Conservation (phyloP, 23 tunicate genomes). For the Trididemnum clinides region DNA sequence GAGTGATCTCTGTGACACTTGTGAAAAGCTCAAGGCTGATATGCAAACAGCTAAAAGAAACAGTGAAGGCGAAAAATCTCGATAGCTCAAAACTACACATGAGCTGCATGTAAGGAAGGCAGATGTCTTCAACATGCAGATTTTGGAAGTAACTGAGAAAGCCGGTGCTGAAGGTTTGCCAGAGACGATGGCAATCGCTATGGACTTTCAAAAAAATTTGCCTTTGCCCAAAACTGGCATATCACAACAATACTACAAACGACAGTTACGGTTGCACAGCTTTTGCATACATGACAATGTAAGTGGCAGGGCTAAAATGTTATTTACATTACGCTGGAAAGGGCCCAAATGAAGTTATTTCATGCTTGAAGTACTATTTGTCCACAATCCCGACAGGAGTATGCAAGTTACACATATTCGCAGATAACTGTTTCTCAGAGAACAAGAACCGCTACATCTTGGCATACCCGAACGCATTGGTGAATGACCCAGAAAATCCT, state of each 20-base stretch:
- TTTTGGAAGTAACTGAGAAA: neutral
- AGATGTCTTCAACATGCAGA: neutral
- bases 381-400: neutral
- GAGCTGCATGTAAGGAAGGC: conserved; percentile 7
- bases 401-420: neutral
- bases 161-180: neutral
- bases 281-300: conserved; percentile 10
- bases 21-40: neutral
- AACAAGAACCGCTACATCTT: neutral
- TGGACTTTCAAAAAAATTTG: neutral
- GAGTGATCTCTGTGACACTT: neutral
- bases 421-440: conserved; percentile 19
- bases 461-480: neutral
- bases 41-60: neutral
- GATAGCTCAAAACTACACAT: neutral
- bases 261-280: neutral
- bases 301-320: neutral
- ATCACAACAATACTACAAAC: neutral
- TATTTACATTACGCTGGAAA: neutral
- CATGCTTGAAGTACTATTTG: neutral
- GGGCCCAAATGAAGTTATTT: conserved; percentile 3
- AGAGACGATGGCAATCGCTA: neutral
- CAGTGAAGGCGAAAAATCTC: neutral
- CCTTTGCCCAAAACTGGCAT: conserved; percentile 1
- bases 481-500: neutral